Evolutionary conservation across 2,888 invertebrate species (phyloP).

Genomic region (Arctia plantaginis): DNA sequence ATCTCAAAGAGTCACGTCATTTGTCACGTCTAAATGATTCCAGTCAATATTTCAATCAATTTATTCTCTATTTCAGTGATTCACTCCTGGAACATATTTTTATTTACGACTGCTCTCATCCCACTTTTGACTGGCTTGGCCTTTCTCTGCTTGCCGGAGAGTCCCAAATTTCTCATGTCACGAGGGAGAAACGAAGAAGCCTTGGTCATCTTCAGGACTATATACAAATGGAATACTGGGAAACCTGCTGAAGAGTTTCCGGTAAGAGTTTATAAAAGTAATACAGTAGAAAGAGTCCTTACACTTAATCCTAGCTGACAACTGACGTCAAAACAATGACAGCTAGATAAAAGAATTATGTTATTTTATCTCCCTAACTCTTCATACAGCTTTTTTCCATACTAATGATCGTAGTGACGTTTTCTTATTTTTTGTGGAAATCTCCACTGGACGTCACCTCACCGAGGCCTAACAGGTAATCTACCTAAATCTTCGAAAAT

Average conservation of each 20-base stretch:
- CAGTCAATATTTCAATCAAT: background rate
- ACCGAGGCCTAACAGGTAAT: too few relatives aligned
- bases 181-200: constrained; percentile 89
- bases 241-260: constrained; percentile 88
- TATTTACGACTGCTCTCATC: constrained; percentile 87
- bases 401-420: background rate
- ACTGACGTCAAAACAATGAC: background rate
- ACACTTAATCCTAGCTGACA: background rate
- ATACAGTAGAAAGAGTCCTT: background rate
- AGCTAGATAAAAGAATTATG: background rate
- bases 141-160: constrained; percentile 89
- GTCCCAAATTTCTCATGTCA: constrained; percentile 92
- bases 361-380: background rate
- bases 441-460: too few relatives aligned
- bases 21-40: too few relatives aligned
- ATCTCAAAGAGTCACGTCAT: too few relatives aligned
- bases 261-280: constrained; percentile 74
- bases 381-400: background rate
- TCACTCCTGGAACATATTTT: constrained; percentile 88
- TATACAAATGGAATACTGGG: constrained; percentile 89
- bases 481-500: background rate
- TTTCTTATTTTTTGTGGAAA: background rate
- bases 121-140: constrained; percentile 88
- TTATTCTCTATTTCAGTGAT: constrained; percentile 72
- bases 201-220: constrained; percentile 86